These are phyloP conservation scores for Oreocharis arfaki DNA, from an alignment of 2,113 vertebrate genomes.

Conservation along the genomic window DNA sequence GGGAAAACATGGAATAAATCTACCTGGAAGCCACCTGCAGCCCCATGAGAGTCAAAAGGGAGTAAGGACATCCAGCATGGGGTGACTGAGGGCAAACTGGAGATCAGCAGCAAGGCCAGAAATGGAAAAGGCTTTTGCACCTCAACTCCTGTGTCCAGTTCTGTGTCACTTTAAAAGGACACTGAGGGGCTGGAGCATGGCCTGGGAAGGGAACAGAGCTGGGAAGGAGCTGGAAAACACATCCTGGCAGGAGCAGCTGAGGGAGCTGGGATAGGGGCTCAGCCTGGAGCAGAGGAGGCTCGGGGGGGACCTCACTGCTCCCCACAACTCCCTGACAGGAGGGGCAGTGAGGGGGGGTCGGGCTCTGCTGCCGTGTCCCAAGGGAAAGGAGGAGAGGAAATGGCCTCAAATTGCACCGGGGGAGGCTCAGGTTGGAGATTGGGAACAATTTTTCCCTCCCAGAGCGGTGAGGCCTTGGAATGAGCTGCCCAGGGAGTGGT, in stretches of 20 bases:
- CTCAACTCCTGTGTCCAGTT: not conserved
- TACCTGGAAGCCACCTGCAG: not conserved
- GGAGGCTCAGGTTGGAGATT: rapidly evolving
- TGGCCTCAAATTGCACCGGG: not conserved
- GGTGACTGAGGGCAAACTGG: not conserved
- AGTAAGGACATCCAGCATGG: not conserved
- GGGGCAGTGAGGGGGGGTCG: not conserved
- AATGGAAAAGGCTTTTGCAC: not conserved
- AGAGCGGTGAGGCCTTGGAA: not conserved
- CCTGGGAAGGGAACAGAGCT: not conserved
- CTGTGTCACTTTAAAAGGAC: not conserved
- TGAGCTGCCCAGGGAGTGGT: not conserved
- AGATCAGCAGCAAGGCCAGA: not conserved
- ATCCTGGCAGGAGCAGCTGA: not conserved
- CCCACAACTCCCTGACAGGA: not conserved
- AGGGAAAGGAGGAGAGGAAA: not conserved
- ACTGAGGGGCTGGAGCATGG: rapidly evolving
- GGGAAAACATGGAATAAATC: not conserved
- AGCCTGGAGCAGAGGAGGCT: not conserved
- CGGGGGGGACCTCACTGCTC: not conserved
- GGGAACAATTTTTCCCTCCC: too few species aligned
- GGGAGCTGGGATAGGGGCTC: not conserved
- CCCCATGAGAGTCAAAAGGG: not conserved
- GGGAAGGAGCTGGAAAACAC: not conserved
- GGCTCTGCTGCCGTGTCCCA: too few species aligned